Conservation (phyloP, 2,797 vertebrate genomes). For the Lithobates pipiens region DNA sequence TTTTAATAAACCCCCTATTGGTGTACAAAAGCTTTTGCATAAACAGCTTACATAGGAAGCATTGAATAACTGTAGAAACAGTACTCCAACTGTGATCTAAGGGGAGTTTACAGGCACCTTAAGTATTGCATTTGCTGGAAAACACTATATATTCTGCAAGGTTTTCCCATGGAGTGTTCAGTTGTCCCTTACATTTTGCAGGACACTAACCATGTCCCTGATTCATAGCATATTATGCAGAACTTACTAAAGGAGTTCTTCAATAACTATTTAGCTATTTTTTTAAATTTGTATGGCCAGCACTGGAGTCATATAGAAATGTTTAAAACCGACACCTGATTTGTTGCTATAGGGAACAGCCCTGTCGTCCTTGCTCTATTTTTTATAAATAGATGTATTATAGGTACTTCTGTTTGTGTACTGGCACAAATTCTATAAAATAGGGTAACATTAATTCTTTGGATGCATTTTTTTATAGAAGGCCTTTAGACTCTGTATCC, state of each 20-base stretch:
- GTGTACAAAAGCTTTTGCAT: too few species aligned
- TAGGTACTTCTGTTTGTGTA: neutral
- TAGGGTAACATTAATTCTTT: conserved; percentile 16
- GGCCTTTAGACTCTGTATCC: conserved; percentile 4
- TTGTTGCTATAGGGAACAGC: neutral
- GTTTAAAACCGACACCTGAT: neutral
- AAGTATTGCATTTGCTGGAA: too few species aligned
- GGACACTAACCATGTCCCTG: neutral
- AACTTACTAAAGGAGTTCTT: neutral
- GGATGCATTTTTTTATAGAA: conserved; percentile 32
- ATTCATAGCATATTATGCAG: neutral
- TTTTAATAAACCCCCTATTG: too few species aligned
- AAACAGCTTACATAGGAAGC: too few species aligned
- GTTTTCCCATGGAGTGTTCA: neutral
- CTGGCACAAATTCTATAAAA: conserved; percentile 4
- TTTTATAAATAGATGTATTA: neutral
- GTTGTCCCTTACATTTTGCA: too few species aligned
- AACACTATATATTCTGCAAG: too few species aligned
- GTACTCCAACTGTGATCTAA: too few species aligned
- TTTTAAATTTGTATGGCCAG: too few species aligned
- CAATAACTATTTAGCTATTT: too few species aligned
- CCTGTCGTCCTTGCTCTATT: too few species aligned
- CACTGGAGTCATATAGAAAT: neutral
- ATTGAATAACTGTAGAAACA: too few species aligned
- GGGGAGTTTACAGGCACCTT: too few species aligned